These are phyloP conservation scores for Thinocorus orbignyianus DNA, from an alignment of 2,113 vertebrate genomes.

Conservation along the genomic window DNA sequence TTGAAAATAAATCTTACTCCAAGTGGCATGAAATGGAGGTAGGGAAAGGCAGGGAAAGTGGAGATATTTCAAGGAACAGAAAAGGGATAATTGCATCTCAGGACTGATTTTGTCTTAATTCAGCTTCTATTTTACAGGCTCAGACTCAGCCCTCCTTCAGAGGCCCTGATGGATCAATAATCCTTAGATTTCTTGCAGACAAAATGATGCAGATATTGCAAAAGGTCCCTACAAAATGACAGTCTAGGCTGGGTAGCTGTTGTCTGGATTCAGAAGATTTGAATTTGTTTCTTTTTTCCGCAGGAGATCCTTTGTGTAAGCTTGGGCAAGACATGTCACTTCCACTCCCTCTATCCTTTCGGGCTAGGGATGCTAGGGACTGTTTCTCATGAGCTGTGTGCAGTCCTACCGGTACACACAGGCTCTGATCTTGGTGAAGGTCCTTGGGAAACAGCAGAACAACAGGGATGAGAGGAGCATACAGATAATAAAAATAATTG, in stretches of 20 bases:
- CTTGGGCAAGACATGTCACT: neutral
- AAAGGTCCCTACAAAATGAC: neutral
- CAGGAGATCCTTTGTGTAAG: neutral
- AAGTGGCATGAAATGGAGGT: slow-evolving; percentile 40
- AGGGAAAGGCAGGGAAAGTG: neutral
- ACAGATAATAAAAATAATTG: neutral
- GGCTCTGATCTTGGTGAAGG: neutral
- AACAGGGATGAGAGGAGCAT: neutral
- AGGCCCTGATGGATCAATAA: neutral
- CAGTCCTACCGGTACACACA: neutral
- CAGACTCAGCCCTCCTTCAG: neutral
- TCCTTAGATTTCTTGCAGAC: neutral
- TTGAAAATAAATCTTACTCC: slow-evolving; percentile 52
- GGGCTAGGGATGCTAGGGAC: neutral
- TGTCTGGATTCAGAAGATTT: neutral
- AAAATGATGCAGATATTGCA: neutral
- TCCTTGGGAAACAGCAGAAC: neutral
- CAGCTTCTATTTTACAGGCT: neutral
- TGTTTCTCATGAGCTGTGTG: neutral
- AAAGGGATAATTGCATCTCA: neutral
- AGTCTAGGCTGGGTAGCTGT: neutral
- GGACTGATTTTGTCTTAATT: slow-evolving; percentile 41
- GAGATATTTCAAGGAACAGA: slow-evolving; percentile 2
- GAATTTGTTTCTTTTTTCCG: neutral
- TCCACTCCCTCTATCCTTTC: neutral